These are phyloP conservation scores for Coelopa frigida DNA, from an alignment of 1,140 invertebrate species.

Conservation along the genomic window DNA sequence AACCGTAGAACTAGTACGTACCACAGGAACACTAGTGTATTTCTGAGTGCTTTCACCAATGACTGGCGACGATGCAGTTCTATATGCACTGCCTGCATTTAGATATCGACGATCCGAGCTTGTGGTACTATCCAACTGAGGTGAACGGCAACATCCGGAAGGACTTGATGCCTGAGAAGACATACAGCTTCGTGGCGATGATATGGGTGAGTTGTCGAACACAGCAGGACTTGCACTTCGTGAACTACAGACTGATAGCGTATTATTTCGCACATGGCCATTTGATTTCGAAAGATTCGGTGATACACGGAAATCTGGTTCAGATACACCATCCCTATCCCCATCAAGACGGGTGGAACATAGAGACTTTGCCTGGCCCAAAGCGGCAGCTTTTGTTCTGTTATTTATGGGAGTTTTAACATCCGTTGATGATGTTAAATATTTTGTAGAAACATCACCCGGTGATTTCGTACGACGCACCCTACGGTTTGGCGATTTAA, in stretches of 20 bases:
- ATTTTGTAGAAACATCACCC: too few species aligned
- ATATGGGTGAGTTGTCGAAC: slow-evolving; percentile 21
- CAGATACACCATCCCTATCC: slow-evolving; percentile 18
- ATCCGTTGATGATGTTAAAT: too few species aligned
- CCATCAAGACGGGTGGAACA: slow-evolving; percentile 31
- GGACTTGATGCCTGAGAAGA: slow-evolving; percentile 14
- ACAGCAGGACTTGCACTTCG: background rate
- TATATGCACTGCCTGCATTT: slow-evolving; percentile 11
- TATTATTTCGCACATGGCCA: slow-evolving; percentile 5
- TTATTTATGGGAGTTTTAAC: too few species aligned
- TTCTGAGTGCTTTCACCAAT: slow-evolving; percentile 23
- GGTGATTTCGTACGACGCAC: slow-evolving; percentile 25
- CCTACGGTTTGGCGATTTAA: slow-evolving; percentile 21
- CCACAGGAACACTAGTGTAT: background rate
- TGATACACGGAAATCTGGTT: slow-evolving; percentile 29
- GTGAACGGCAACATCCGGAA: slow-evolving; percentile 11
- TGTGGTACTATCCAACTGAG: slow-evolving; percentile 27
- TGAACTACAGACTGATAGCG: background rate
- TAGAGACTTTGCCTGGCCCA: slow-evolving; percentile 16
- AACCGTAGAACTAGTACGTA: background rate
- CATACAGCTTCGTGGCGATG: slow-evolving; percentile 31
- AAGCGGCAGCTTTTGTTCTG: background rate
- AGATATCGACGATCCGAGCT: slow-evolving; percentile 22
- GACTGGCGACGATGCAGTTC: slow-evolving; percentile 29
- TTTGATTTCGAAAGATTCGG: slow-evolving; percentile 24